These are phyloP conservation scores for Poeciliopsis paucimaculata DNA, from an alignment of 2,797 vertebrate species.

Conservation along the genomic window DNA sequence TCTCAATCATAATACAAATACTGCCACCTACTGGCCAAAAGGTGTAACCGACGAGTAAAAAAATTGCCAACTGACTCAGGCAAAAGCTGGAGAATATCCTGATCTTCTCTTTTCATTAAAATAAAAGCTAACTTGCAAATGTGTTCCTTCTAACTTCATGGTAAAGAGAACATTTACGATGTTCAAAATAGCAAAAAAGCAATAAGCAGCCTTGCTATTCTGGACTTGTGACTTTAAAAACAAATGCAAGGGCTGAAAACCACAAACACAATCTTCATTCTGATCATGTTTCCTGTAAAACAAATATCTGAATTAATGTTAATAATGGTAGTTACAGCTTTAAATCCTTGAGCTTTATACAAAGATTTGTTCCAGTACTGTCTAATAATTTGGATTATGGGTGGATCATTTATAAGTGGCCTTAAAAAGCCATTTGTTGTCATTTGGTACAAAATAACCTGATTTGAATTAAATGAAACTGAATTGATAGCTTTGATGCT, in stretches of 20 bases:
- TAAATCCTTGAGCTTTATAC: neutral
- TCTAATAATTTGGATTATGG: neutral
- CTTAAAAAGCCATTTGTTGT: neutral
- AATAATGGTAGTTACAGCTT: neutral
- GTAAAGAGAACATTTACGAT: neutral
- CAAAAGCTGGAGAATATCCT: neutral
- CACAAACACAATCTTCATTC: neutral
- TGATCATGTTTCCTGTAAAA: neutral
- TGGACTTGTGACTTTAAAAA: neutral
- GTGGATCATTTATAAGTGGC: neutral
- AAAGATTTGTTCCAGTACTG: neutral
- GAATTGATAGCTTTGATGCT: neutral
- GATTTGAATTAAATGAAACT: neutral
- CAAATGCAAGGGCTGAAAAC: neutral
- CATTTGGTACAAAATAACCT: neutral
- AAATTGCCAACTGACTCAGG: neutral
- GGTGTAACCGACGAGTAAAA: neutral
- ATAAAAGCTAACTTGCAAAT: neutral
- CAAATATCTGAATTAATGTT: neutral
- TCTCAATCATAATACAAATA: neutral
- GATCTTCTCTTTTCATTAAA: neutral
- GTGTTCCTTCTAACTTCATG: neutral
- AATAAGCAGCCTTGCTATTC: neutral
- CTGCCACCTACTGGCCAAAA: constrained; percentile 65
- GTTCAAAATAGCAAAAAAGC: neutral